These are phyloP conservation scores for Nettapus auritus DNA, from an alignment of 2,113 vertebrate genomes.

Conservation along the genomic window DNA sequence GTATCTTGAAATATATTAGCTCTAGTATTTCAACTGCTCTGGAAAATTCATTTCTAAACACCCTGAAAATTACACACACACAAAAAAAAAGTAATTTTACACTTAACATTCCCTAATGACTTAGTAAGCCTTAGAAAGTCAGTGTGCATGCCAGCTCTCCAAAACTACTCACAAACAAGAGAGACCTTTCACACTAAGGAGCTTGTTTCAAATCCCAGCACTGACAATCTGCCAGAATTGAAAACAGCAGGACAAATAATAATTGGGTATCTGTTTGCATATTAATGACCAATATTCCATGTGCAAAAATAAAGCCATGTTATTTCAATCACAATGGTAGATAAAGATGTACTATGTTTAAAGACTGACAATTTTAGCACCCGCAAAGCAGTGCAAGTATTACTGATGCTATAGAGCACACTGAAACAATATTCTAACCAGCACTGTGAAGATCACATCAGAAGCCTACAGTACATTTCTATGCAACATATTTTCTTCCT, in stretches of 20 bases:
- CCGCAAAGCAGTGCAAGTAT: neutral
- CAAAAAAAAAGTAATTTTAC: neutral
- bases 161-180: constrained; percentile 26
- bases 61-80: neutral
- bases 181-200: constrained; percentile 44
- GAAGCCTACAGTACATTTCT: neutral
- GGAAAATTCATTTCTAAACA: constrained; percentile 36
- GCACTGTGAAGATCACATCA: neutral
- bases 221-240: constrained; percentile 38
- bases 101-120: constrained; percentile 37
- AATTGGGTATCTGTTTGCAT: constrained; percentile 67
- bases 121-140: constrained; percentile 38
- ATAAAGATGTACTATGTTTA: neutral
- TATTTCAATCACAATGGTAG: neutral
- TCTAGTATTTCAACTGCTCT: neutral
- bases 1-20: neutral
- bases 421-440: neutral
- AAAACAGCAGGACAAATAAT: constrained; percentile 70
- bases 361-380: neutral
- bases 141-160: constrained; percentile 28
- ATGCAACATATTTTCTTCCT: neutral
- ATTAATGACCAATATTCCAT: constrained; percentile 51
- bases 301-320: neutral
- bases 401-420: neutral
- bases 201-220: constrained; percentile 53